Evolutionary conservation across 2,113 vertebrate species (phyloP).

Genomic region (Procavia capensis): DNA sequence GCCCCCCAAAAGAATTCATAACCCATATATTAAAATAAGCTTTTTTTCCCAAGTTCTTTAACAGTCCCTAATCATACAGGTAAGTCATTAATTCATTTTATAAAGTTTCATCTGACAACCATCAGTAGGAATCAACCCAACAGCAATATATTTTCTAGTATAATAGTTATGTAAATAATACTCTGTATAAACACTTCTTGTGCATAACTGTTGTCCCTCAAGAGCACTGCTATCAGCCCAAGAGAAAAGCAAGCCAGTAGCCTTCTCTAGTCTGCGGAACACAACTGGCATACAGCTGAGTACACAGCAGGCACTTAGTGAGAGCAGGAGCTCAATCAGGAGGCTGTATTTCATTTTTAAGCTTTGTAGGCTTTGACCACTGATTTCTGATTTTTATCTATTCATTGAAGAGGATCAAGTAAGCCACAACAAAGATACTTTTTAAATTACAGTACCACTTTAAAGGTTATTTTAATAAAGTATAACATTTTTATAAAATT

Average conservation of each 20-base stretch:
- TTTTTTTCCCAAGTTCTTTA: neutral
- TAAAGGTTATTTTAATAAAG: conserved; percentile 16
- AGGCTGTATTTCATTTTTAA: neutral
- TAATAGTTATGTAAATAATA: neutral
- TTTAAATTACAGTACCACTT: neutral
- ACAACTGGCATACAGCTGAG: neutral
- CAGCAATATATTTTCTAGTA: neutral
- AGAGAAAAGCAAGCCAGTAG: neutral
- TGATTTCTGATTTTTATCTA: neutral
- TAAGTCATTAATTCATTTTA: neutral
- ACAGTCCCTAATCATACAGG: neutral
- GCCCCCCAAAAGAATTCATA: neutral
- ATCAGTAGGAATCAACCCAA: no score
- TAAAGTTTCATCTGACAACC: neutral
- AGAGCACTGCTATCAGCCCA: neutral
- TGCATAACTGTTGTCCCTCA: neutral
- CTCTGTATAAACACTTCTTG: neutral
- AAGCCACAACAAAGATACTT: neutral
- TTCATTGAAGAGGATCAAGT: conserved; percentile 15
- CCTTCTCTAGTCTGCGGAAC: neutral
- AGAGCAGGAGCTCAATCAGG: neutral
- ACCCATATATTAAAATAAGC: neutral
- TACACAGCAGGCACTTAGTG: neutral
- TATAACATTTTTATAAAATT: neutral
- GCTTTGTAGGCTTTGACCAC: neutral